Evolutionary conservation across 1,140 invertebrate species (phyloP).

Genomic region (Ceratosolen solmsi): DNA sequence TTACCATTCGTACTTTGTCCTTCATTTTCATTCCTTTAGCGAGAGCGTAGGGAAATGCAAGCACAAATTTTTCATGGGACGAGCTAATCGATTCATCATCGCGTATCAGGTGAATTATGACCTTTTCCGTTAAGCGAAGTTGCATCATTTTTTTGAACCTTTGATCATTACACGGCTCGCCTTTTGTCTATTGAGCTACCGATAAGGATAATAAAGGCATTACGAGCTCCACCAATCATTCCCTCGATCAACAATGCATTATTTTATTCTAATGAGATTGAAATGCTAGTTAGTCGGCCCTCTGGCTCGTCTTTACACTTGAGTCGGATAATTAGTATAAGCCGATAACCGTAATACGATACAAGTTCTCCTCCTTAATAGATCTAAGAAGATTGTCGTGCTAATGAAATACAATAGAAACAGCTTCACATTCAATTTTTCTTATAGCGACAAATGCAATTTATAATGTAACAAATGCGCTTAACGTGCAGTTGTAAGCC

Average conservation of each 20-base stretch:
- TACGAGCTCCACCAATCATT: no score
- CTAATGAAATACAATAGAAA: neutral
- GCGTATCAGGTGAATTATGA: no score
- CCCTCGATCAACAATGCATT: neutral
- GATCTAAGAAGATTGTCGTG: neutral
- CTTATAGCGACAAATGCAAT: neutral
- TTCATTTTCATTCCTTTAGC: slow-evolving; percentile 30
- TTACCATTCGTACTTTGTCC: neutral
- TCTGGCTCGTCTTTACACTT: slow-evolving; percentile 5
- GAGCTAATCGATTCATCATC: no score
- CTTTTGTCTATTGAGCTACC: no score
- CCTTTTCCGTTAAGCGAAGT: no score
- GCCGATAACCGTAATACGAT: neutral
- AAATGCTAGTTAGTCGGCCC: neutral
- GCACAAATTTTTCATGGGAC: slow-evolving; percentile 43
- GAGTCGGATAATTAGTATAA: slow-evolving; percentile 18
- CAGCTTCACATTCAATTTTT: neutral
- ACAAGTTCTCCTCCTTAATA: slow-evolving; percentile 10
- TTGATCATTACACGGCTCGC: no score
- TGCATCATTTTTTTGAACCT: no score
- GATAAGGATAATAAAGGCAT: no score
- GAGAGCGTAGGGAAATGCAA: slow-evolving; percentile 8
- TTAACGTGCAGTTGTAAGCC: no score
- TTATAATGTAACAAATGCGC: no score
- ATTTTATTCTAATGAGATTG: slow-evolving; percentile 21